Conservation (phyloP, 2,888 invertebrate genomes). For the Geotrupes spiniger region DNA sequence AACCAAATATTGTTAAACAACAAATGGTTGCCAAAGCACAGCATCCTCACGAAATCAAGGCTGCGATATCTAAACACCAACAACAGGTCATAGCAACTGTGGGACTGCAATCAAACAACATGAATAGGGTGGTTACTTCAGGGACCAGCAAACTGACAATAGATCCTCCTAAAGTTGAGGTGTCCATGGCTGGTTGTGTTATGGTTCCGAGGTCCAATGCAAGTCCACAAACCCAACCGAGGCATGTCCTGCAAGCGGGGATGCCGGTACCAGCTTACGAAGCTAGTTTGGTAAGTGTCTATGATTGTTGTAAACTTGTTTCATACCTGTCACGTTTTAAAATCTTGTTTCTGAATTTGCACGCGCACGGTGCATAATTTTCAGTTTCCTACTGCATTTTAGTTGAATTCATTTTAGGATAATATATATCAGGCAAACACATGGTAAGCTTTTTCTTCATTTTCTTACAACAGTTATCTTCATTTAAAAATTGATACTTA, state of each 20-base stretch:
- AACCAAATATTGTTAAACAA: constrained; percentile 9
- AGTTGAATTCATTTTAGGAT: too few species aligned
- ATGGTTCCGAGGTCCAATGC: constrained; percentile 50
- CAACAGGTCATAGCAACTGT: constrained; percentile 27
- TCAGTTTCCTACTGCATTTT: too few species aligned
- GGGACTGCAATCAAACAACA: background rate
- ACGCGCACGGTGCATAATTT: too few species aligned
- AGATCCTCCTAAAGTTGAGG: constrained; percentile 54
- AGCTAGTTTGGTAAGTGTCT: constrained; percentile 68
- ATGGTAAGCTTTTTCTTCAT: too few species aligned
- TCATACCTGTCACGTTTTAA: background rate
- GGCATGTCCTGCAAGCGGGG: constrained; percentile 55
- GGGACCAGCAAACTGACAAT: constrained; percentile 7
- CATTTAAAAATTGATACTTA: too few species aligned
- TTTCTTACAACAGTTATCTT: too few species aligned
- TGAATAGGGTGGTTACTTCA: constrained; percentile 8
- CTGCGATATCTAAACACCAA: constrained; percentile 15
- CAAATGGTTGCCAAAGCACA: constrained; percentile 11
- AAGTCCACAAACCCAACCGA: constrained; percentile 54
- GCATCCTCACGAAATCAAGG: constrained; percentile 8
- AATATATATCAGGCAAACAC: too few species aligned
- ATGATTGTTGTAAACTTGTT: too few species aligned
- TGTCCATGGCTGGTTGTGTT: constrained; percentile 55
- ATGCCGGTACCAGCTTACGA: constrained; percentile 63
- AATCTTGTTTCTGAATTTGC: too few species aligned